Evolutionary conservation across 2,888 invertebrate species (phyloP).

Genomic region (Sceliomorpha sp.): DNA sequence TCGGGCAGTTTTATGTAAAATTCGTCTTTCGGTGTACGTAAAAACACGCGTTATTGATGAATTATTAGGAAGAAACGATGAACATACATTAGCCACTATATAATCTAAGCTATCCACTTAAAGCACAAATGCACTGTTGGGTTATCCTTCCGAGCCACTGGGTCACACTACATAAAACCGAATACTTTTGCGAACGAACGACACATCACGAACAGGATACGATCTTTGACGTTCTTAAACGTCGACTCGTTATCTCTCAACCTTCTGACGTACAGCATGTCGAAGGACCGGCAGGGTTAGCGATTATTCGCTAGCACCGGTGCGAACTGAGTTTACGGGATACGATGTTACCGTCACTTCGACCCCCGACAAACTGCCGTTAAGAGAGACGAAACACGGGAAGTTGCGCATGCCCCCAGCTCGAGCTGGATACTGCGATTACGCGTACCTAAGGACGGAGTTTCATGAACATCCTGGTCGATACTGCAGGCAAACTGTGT

Average conservation of each 20-base stretch:
- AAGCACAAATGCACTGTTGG: conserved; percentile 24
- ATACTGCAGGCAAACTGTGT: conserved; percentile 66
- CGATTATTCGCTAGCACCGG: conserved; percentile 61
- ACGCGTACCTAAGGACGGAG: conserved; percentile 56
- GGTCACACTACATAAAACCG: conserved; percentile 43
- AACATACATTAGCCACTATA: not conserved
- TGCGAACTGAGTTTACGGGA: conserved; percentile 49
- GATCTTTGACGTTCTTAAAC: conserved; percentile 7
- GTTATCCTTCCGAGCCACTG: conserved; percentile 31
- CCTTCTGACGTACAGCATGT: too few relatives aligned
- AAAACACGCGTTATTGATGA: not conserved
- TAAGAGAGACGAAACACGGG: conserved; percentile 61
- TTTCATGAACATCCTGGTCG: conserved; percentile 66
- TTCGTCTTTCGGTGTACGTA: too few relatives aligned
- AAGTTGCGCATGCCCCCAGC: conserved; percentile 71
- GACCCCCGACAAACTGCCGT: conserved; percentile 79
- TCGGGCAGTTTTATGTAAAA: too few relatives aligned
- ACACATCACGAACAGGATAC: conserved; percentile 4
- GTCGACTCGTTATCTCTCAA: not conserved
- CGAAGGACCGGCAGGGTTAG: conserved; percentile 56
- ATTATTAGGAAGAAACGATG: not conserved
- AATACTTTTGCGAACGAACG: conserved; percentile 12
- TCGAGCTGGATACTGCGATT: conserved; percentile 54
- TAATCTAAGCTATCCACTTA: not conserved
- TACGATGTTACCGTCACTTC: conserved; percentile 73